A percentile compares a stretch with the other conserved stretches of the same genome.
Evolutionary conservation across 2,113 vertebrate species (phyloP).

Genomic region (Butorides virescens): DNA sequence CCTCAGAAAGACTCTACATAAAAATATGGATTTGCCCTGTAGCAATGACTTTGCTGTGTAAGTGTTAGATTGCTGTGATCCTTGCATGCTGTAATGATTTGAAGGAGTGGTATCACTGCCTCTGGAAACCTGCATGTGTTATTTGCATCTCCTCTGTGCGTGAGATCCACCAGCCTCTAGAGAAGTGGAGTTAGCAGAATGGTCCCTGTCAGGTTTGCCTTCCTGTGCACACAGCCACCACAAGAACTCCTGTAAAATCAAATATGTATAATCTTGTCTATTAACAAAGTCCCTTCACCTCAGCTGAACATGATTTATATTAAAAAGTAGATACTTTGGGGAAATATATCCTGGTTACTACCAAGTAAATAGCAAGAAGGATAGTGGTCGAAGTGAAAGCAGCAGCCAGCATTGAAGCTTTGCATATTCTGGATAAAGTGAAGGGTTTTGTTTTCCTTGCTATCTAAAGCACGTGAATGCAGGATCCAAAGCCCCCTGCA

Average conservation of each 20-base stretch:
- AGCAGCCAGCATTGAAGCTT: neutral
- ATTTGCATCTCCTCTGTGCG: neutral
- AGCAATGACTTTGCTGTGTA: constrained; percentile 13
- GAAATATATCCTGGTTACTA: neutral
- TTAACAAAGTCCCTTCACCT: neutral
- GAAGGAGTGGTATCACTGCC: neutral
- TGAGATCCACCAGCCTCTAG: neutral
- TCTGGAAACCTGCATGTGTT: neutral
- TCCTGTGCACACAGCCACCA: neutral
- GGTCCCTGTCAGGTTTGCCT: neutral
- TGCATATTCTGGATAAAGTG: neutral
- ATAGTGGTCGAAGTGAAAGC: neutral
- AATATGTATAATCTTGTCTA: neutral
- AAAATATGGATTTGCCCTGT: constrained; percentile 8
- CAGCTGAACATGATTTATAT: neutral
- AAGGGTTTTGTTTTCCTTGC: neutral
- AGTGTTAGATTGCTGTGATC: constrained; percentile 16
- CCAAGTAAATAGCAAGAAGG: neutral
- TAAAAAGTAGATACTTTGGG: neutral
- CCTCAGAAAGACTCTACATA: constrained; percentile 6
- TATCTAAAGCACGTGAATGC: neutral
- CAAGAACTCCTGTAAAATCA: neutral
- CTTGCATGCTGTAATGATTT: neutral
- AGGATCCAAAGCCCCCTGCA: neutral
- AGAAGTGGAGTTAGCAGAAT: neutral